Evolutionary conservation across 1,140 invertebrate species (phyloP).

Genomic region (Drosophila miranda): DNA sequence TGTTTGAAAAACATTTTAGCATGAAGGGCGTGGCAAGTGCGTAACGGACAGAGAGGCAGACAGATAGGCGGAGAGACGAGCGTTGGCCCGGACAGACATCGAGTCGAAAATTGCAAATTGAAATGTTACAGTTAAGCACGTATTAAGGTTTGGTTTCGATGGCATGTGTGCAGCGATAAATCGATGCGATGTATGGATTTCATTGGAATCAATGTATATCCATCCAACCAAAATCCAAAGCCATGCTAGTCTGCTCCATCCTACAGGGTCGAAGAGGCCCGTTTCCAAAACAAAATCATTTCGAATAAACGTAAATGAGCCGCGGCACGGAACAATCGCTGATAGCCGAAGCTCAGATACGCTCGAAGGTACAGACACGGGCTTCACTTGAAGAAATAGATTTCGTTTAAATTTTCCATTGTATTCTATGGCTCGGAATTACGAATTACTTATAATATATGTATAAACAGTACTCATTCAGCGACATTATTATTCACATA

Average conservation of each 20-base stretch:
- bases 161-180: constrained; percentile 57
- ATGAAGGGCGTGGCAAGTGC: constrained; percentile 71
- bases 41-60: constrained; percentile 50
- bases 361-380: background rate
- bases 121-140: constrained; percentile 79
- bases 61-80: constrained; percentile 4
- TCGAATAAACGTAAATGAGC: constrained; percentile 73
- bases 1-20: constrained; percentile 76
- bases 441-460: no score
- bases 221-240: constrained; percentile 7
- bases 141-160: constrained; percentile 41
- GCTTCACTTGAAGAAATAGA: no score
- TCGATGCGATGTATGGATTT: constrained; percentile 65
- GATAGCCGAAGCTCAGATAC: constrained; percentile 15
- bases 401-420: no score
- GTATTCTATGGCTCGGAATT: no score
- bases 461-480: no score
- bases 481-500: no score
- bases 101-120: constrained; percentile 70
- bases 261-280: background rate
- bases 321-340: constrained; percentile 42
- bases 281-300: constrained; percentile 40
- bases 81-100: constrained; percentile 17
- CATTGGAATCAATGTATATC: background rate
- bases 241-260: constrained; percentile 2